Evolutionary conservation across 2,113 vertebrate genomes (phyloP), one percentile per base, ranked within the genome.

Genomic region (Equus przewalskii): DNA sequence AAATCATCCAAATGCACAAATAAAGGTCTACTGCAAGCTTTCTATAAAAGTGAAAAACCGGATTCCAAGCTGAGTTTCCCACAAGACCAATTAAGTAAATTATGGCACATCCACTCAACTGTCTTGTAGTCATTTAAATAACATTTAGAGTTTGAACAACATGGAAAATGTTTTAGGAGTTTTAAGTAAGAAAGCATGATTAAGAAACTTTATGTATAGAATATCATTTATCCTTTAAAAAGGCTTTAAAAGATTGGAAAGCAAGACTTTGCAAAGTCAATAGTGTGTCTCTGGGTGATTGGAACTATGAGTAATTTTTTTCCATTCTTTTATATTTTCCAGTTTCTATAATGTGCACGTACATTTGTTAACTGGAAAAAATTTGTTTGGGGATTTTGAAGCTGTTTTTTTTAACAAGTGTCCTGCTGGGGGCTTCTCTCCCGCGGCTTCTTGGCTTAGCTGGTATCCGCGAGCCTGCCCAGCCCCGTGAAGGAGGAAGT

Each of bases 111-210:
- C n/a, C 62, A 46, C 46, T 58, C 72, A 11, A 18, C 46, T 4
- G 0, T 1, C 41, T 4, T 1, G 36, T 0, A 49, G 56, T 73
- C 65, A 65, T 33, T 72, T 88, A 83, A 92, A 67, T 60, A 65
- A 58, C 0, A n/a, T 21, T 60, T 65, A 21, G n/a, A 64, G 46
- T 76, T 7, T 73, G 21, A 86, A 85, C 51, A 65, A 67, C 73
- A 56, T 8, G 62, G 16, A 49, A 72, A 33, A 60, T 4, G 83
- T 51, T 41, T 82, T 1, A 82, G 80, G 88, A 46, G 56, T 58
- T 58, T 78, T 84, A 89, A 84, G 41, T 88, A 7, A 85, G 72
- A 93, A 91, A 75, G 36, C 49, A 15, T 41, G 60, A 72, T 18
- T 75, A 93, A 78, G 64, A 70, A 88, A 58, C 26, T 26, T n/a